Conservation (phyloP, 2,797 vertebrate species). For the Rhincodon typus region DNA sequence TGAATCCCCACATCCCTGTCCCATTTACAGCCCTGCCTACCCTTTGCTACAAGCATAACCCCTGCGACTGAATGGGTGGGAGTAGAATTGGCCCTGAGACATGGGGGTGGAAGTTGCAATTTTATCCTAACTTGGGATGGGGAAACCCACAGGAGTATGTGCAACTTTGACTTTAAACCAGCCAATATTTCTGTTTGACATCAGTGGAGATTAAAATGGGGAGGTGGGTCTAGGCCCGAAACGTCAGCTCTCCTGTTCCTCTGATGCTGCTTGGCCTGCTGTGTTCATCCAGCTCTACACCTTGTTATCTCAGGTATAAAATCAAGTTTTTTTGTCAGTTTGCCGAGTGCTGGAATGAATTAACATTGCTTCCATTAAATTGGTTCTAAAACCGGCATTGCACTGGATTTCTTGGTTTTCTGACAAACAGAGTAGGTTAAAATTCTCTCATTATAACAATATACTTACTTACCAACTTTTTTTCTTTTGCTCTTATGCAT, state of each 20-base stretch:
- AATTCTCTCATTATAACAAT: neutral
- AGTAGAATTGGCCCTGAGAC: neutral
- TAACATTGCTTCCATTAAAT: neutral
- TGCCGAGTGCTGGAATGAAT: neutral
- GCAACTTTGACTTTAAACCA: neutral
- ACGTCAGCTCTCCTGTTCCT: too few relatives aligned
- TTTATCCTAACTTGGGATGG: neutral
- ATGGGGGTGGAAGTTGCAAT: neutral
- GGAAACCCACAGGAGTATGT: neutral
- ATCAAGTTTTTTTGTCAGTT: neutral
- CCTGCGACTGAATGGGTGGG: neutral
- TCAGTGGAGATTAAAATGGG: neutral
- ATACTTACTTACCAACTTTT: neutral
- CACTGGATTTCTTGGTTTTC: neutral
- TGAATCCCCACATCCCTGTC: neutral
- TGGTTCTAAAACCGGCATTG: neutral
- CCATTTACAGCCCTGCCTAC: neutral
- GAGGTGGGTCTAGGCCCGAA: too few relatives aligned
- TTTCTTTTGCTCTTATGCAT: neutral
- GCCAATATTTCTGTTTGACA: neutral
- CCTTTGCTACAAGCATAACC: neutral
- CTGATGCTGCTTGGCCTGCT: too few relatives aligned
- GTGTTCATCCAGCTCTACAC: too few relatives aligned
- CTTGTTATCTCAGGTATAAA: neutral
- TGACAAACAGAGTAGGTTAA: neutral